These are phyloP conservation scores for Tetrao urogallus DNA, from an alignment of 2,113 vertebrate genomes.

Conservation along the genomic window DNA sequence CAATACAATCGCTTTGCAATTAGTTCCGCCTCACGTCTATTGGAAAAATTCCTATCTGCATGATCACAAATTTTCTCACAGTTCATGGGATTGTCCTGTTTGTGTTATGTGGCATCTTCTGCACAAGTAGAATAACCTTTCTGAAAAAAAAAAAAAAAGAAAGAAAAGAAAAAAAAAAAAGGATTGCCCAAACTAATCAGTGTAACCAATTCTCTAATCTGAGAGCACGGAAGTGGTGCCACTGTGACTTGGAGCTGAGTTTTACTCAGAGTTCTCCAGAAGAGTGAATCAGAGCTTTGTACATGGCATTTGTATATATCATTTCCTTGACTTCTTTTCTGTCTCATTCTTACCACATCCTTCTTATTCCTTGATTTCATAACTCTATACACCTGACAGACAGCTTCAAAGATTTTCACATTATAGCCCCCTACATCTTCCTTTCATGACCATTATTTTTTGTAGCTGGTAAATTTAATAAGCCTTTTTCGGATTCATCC, in stretches of 20 bases:
- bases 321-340: background rate
- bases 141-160: background rate
- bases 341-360: background rate
- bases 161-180: too few species aligned
- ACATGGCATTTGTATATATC: background rate
- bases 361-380: conserved; percentile 23
- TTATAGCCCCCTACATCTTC: background rate
- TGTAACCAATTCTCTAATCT: background rate
- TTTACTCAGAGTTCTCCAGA: background rate
- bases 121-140: background rate
- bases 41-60: background rate
- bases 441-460: background rate
- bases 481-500: background rate
- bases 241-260: background rate
- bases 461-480: background rate
- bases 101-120: background rate
- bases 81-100: background rate
- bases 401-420: background rate
- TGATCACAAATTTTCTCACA: background rate
- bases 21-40: background rate
- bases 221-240: background rate
- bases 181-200: background rate
- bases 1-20: background rate
- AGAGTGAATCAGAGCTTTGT: background rate
- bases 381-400: background rate